These are phyloP conservation scores for Spinus olivaceus DNA, from an alignment of 2,797 vertebrate genomes.

Conservation along the genomic window DNA sequence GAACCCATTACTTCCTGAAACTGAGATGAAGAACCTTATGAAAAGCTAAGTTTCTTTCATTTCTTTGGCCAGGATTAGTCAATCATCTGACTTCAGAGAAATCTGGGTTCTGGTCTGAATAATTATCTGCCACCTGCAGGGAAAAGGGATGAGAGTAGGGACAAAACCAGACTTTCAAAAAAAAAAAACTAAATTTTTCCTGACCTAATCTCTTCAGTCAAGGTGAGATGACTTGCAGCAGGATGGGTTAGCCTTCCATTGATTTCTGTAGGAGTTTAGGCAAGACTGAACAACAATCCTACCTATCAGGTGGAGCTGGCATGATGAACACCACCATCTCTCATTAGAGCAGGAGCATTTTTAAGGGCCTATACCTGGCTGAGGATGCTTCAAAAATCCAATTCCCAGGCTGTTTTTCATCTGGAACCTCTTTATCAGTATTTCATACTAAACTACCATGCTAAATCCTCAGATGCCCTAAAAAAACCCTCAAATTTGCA, in stretches of 20 bases:
- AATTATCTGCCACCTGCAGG: not conserved
- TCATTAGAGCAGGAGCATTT: not conserved
- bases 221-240: not conserved
- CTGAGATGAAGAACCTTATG: not conserved
- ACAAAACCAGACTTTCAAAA: not conserved
- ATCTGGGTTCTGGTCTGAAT: not conserved
- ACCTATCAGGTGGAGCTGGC: not conserved
- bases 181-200: not conserved
- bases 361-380: not conserved
- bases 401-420: not conserved
- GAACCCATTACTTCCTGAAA: not conserved
- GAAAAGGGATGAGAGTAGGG: not conserved
- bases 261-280: not conserved
- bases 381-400: not conserved
- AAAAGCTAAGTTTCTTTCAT: not conserved
- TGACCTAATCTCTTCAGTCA: not conserved
- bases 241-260: not conserved
- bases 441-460: not conserved
- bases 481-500: not conserved
- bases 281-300: not conserved
- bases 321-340: not conserved
- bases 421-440: conserved; percentile 37
- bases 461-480: not conserved
- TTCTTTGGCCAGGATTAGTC: not conserved
- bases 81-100: not conserved